Conservation (phyloP, 2,113 vertebrate species). For the Xenopus borealis region DNA sequence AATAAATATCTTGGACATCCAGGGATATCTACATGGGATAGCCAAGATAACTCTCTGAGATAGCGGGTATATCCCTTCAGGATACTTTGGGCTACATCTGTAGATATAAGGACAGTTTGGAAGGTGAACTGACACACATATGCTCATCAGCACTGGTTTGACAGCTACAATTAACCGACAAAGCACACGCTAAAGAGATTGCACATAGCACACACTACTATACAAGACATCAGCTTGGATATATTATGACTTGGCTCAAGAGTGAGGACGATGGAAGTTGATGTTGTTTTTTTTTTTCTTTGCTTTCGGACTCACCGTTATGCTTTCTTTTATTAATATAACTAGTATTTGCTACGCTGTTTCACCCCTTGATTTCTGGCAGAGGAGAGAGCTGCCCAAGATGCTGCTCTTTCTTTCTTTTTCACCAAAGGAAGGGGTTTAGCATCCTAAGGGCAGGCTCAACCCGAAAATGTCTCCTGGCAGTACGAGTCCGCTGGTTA, state of each 20-base stretch:
- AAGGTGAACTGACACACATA: conserved; percentile 26
- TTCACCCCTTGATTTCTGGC: background rate
- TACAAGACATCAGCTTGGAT: background rate
- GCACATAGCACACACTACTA: conserved; percentile 53
- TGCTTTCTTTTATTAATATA: conserved; percentile 8
- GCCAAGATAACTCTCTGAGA: no score
- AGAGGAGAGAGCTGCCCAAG: background rate
- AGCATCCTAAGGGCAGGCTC: background rate
- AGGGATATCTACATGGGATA: no score
- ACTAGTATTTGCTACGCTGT: background rate
- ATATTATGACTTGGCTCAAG: background rate
- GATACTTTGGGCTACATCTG: no score
- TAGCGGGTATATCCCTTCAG: no score
- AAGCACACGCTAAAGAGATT: conserved; percentile 56
- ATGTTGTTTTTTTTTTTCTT: background rate
- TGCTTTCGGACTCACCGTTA: conserved; percentile 9
- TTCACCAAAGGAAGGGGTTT: background rate
- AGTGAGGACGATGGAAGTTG: background rate
- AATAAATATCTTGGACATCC: no score
- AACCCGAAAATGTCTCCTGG: no score
- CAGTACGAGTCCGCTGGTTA: no score
- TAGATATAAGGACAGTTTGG: background rate
- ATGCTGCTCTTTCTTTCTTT: background rate
- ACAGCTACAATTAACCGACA: conserved; percentile 44
- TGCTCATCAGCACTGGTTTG: conserved; percentile 9